A percentile compares a stretch with the other conserved stretches of the same genome.
phyloP scores from a whole-genome alignment of 2,888 invertebrate genomes.

The Euspilapteryx auroguttella region DNA sequence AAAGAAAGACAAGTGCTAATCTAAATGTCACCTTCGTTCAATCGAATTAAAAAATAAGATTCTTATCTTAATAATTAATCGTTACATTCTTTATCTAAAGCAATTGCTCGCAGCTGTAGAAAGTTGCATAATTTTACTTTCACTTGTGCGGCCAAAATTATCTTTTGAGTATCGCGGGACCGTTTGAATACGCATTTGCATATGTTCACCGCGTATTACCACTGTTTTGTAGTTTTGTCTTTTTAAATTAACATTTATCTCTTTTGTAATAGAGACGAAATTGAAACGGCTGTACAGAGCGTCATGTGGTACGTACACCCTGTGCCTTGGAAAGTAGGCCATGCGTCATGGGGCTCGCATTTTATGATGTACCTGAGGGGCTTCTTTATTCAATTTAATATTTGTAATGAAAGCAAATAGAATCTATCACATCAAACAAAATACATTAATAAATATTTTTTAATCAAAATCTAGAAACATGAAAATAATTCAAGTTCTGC shows the following conservation, averaged over 20 bases:
- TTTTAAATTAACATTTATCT: too few relatives aligned
- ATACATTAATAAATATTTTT: slow-evolving; percentile 8
- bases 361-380: slow-evolving; percentile 35
- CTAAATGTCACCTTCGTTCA: too few relatives aligned
- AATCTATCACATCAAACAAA: slow-evolving; percentile 5
- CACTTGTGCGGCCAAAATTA: slow-evolving; percentile 37
- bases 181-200: slow-evolving; percentile 37
- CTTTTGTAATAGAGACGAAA: too few relatives aligned
- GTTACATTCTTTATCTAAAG: slow-evolving; percentile 13
- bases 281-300: slow-evolving; percentile 16
- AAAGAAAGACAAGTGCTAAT: too few relatives aligned
- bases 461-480: too few relatives aligned
- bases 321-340: slow-evolving; percentile 47
- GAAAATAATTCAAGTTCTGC: too few relatives aligned
- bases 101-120: slow-evolving; percentile 23
- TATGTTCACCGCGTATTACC: slow-evolving; percentile 26
- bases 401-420: slow-evolving; percentile 16
- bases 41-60: too few relatives aligned
- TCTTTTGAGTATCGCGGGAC: slow-evolving; percentile 33
- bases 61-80: slow-evolving; percentile 8
- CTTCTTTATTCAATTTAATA: slow-evolving; percentile 29
- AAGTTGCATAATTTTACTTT: slow-evolving; percentile 59
- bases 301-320: slow-evolving; percentile 36
- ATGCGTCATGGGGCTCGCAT: slow-evolving; percentile 49
- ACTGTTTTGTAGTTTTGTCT: too few relatives aligned